These are phyloP conservation scores for Chrysina gloriosa DNA, from an alignment of 2,888 invertebrate species.

Conservation along the genomic window DNA sequence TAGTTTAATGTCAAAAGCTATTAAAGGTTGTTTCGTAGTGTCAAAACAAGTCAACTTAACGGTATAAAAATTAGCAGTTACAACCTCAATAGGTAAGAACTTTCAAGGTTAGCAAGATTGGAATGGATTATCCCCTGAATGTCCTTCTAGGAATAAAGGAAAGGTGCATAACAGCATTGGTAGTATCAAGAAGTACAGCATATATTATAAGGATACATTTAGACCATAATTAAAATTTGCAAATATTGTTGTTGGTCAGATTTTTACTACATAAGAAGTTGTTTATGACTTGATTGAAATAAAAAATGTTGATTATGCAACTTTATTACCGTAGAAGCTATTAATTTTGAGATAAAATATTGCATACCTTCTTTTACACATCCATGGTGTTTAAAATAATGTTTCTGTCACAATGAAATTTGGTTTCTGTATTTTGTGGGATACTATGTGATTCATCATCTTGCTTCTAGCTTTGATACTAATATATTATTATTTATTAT, in stretches of 20 bases:
- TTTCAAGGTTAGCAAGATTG: conserved; percentile 2
- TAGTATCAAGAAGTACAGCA: neutral
- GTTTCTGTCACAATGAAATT: too few species aligned
- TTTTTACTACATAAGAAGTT: too few species aligned
- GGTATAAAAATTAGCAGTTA: too few species aligned
- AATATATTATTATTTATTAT: too few species aligned
- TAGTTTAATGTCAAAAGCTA: too few species aligned
- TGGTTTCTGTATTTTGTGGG: too few species aligned
- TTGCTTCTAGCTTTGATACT: too few species aligned
- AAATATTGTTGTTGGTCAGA: too few species aligned
- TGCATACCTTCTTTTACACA: neutral
- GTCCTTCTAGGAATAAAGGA: neutral
- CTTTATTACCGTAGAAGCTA: neutral
- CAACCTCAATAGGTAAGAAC: neutral
- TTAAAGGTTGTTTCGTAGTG: too few species aligned
- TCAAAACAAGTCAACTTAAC: too few species aligned
- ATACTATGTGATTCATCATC: too few species aligned
- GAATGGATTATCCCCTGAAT: neutral
- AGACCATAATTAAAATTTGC: neutral
- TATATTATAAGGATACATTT: neutral
- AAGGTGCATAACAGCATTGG: neutral
- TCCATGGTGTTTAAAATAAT: neutral
- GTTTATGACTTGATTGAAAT: neutral
- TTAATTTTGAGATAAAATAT: too few species aligned
- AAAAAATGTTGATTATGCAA: neutral